These are phyloP conservation scores for Coelopa pilipes DNA, from an alignment of 2,888 invertebrate genomes.

Conservation along the genomic window DNA sequence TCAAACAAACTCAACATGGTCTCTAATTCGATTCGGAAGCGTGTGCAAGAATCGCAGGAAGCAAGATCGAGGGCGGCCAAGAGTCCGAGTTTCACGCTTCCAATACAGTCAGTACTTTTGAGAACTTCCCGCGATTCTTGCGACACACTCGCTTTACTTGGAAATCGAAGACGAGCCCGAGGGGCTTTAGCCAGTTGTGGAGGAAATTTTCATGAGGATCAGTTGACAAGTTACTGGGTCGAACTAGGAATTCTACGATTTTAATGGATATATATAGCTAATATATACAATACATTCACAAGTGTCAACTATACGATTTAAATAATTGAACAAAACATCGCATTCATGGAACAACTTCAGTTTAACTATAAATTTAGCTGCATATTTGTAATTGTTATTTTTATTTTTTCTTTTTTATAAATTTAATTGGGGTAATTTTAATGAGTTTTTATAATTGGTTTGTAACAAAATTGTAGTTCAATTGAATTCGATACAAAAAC, in stretches of 20 bases:
- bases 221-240: not conserved
- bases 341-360: conserved; percentile 25
- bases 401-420: not conserved
- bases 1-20: no score
- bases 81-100: no score
- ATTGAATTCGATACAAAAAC: conserved; percentile 17
- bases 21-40: no score
- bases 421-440: no score
- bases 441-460: not conserved
- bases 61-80: no score
- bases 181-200: not conserved
- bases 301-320: conserved; percentile 18
- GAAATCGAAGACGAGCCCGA: no score
- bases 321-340: conserved; percentile 25
- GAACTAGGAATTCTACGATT: conserved; percentile 15
- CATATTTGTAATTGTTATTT: not conserved
- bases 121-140: not conserved
- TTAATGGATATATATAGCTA: conserved; percentile 1
- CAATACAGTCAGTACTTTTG: no score
- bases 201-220: not conserved
- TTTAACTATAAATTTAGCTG: conserved; percentile 7
- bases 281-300: conserved; percentile 21
- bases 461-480: conserved; percentile 6
- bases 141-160: not conserved
- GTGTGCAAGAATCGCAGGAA: no score